Evolutionary conservation across 1,140 invertebrate species (phyloP).

Genomic region (Euglossa dilemma): DNA sequence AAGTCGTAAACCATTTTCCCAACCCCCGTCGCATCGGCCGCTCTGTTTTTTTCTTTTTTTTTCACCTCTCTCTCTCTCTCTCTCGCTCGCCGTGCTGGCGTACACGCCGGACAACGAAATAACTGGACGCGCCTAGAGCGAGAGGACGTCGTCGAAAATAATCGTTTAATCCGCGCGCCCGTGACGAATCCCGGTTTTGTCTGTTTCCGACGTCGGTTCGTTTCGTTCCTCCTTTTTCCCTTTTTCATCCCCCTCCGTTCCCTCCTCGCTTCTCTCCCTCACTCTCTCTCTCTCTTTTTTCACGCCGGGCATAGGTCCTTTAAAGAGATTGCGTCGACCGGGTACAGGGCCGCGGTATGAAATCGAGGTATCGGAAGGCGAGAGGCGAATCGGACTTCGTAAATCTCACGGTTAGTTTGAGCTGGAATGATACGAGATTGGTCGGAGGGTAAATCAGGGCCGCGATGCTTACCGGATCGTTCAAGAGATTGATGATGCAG

Average conservation of each 20-base stretch:
- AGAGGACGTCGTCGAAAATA: slow-evolving; percentile 47
- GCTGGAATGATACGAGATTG: neutral
- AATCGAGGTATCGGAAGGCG: neutral
- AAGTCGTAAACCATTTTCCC: slow-evolving; percentile 61
- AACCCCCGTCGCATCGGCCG: neutral
- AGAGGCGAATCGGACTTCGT: neutral
- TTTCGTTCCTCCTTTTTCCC: too few relatives aligned
- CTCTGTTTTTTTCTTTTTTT: slow-evolving; percentile 73
- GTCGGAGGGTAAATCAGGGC: neutral
- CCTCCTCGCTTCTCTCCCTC: too few relatives aligned
- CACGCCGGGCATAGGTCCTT: neutral
- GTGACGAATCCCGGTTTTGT: slow-evolving; percentile 17
- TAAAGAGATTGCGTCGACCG: slow-evolving; percentile 12
- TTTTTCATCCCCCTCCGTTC: too few relatives aligned
- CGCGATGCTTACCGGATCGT: neutral
- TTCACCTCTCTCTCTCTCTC: too few relatives aligned
- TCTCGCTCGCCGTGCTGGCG: neutral
- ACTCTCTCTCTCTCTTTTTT: too few relatives aligned
- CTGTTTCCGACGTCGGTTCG: neutral
- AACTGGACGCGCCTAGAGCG: slow-evolving; percentile 3
- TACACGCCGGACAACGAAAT: slow-evolving; percentile 50
- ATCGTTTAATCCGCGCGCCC: slow-evolving; percentile 50
- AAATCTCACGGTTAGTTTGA: neutral
- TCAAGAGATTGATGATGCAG: neutral
- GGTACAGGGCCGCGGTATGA: too few relatives aligned